phyloP scores from a whole-genome alignment of 2,113 vertebrate genomes.

The Microtus richardsoni region DNA sequence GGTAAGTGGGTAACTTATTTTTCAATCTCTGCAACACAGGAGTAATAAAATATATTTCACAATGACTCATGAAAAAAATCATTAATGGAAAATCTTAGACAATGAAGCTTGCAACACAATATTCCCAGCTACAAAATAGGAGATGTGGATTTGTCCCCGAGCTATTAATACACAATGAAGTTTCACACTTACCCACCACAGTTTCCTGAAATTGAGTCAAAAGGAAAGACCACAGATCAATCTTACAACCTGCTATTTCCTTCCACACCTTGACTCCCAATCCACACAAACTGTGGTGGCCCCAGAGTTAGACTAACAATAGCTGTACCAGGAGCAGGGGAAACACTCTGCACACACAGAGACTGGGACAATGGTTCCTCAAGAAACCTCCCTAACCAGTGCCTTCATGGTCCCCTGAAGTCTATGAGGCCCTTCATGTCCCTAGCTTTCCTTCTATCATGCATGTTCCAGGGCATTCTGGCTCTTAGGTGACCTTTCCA shows the following conservation, averaged over 20 bases:
- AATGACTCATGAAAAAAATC: slow-evolving; percentile 45
- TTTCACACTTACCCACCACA: too few species aligned
- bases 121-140: not conserved
- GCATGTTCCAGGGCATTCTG: not conserved
- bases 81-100: not conserved
- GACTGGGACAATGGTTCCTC: too few species aligned
- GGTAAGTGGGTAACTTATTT: not conserved
- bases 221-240: not conserved
- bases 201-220: not conserved
- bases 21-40: slow-evolving; percentile 20
- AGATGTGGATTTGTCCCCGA: not conserved
- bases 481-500: not conserved
- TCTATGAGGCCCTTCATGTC: not conserved
- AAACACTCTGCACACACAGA: not conserved
- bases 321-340: not conserved
- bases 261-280: not conserved
- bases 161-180: not conserved
- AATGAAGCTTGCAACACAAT: not conserved
- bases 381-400: not conserved
- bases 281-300: not conserved
- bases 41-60: slow-evolving; percentile 31
- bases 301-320: not conserved
- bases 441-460: not conserved
- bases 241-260: not conserved
- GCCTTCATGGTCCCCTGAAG: not conserved